These are phyloP conservation scores for Telmatherina bonti DNA, from an alignment of 2,797 vertebrate species.

Conservation along the genomic window DNA sequence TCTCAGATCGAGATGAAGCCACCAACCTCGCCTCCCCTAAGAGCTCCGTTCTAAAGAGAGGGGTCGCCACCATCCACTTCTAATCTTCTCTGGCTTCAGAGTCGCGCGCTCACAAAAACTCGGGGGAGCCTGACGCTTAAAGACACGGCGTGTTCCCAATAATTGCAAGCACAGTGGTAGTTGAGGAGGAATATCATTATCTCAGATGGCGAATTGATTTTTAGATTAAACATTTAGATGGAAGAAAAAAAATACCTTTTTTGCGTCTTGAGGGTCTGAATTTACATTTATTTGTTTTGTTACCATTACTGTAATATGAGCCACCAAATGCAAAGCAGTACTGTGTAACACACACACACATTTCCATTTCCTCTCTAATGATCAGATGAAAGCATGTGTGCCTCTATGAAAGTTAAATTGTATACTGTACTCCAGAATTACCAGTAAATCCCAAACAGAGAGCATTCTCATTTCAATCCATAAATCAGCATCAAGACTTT, in stretches of 20 bases:
- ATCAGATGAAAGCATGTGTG: constrained; percentile 48
- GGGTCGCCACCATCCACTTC: constrained; percentile 65
- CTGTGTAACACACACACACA: constrained; percentile 32
- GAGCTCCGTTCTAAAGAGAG: constrained; percentile 61
- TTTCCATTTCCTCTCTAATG: constrained; percentile 53
- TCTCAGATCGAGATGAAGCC: constrained; percentile 61
- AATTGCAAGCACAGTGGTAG: constrained; percentile 70
- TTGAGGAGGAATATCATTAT: constrained; percentile 77
- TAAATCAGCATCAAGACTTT: constrained; percentile 48
- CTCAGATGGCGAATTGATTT: constrained; percentile 82
- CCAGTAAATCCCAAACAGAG: constrained; percentile 55
- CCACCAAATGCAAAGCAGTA: constrained; percentile 17
- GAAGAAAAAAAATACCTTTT: constrained; percentile 9
- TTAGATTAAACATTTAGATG: constrained; percentile 55
- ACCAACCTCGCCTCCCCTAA: constrained; percentile 44
- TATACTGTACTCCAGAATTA: constrained; percentile 34
- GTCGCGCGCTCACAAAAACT: constrained; percentile 47
- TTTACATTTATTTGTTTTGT: constrained; percentile 44
- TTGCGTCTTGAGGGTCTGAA: constrained; percentile 25
- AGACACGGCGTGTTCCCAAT: constrained; percentile 70
- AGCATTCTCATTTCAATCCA: constrained; percentile 64
- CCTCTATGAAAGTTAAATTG: constrained; percentile 50
- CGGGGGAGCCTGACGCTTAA: constrained; percentile 62
- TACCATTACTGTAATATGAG: constrained; percentile 47
- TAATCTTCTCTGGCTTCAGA: constrained; percentile 71